Evolutionary conservation across 30 jellyfish, hydroid and myxozoan genomes (phyloP).

Genomic region (Hydractinia symbiolongicarpus): DNA sequence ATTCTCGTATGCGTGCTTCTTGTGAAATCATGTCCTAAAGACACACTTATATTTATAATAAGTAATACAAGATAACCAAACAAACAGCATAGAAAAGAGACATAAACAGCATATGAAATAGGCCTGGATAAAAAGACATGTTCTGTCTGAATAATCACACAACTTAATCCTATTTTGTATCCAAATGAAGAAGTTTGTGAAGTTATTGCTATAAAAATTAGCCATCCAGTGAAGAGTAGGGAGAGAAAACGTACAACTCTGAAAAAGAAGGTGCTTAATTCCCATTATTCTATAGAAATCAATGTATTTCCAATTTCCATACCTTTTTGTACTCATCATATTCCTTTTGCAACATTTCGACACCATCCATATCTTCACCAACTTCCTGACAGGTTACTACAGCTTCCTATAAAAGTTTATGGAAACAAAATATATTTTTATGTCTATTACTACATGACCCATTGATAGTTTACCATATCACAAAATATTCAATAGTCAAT

Average conservation of each 20-base stretch:
- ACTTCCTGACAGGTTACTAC: conserved; percentile 92
- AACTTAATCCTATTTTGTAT: too few relatives aligned
- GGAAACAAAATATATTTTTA: not conserved
- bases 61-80: not conserved
- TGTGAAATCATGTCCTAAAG: conserved; percentile 77
- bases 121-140: not conserved
- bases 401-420: conserved; percentile 65
- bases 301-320: not conserved
- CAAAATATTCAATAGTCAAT: not conserved
- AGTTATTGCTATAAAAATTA: too few relatives aligned
- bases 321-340: conserved; percentile 92
- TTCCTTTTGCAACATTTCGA: conserved; percentile 80
- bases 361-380: conserved; percentile 96
- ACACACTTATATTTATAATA: not conserved
- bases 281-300: too few relatives aligned
- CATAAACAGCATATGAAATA: not conserved
- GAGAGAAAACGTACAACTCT: too few relatives aligned
- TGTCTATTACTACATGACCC: too few relatives aligned
- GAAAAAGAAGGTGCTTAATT: too few relatives aligned
- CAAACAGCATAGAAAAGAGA: not conserved
- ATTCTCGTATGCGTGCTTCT: conserved; percentile 71
- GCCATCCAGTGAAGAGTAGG: too few relatives aligned
- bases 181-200: too few relatives aligned
- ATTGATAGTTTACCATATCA: not conserved
- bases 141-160: too few relatives aligned